phyloP scores from a whole-genome alignment of 2,113 vertebrate species.

The Sus scrofa region DNA sequence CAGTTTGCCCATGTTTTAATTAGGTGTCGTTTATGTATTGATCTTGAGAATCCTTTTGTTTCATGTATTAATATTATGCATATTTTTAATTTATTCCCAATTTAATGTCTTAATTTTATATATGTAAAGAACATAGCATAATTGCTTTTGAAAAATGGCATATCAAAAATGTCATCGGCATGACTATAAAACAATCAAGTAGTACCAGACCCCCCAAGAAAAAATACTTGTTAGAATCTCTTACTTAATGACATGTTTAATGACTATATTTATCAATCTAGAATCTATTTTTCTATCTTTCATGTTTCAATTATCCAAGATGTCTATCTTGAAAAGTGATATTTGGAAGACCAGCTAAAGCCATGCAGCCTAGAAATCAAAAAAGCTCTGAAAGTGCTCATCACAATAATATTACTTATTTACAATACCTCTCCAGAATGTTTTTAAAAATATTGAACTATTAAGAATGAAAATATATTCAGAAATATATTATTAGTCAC shows the following conservation, averaged over 20 bases:
- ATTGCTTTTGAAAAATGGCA: neutral
- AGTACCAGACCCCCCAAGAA: neutral
- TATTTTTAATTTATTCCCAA: neutral
- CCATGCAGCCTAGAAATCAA: neutral
- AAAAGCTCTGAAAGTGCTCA: neutral
- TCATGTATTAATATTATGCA: neutral
- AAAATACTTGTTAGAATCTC: neutral
- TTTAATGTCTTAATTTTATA: neutral
- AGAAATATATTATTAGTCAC: neutral
- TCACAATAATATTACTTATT: neutral
- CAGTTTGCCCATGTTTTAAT: neutral
- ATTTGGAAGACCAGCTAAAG: neutral
- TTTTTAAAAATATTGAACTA: neutral
- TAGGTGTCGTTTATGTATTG: neutral
- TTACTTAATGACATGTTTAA: neutral
- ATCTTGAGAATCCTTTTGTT: neutral
- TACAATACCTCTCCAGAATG: neutral
- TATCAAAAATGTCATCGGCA: neutral
- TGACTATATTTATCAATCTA: neutral
- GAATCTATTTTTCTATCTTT: neutral
- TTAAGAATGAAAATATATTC: neutral
- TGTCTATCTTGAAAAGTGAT: neutral
- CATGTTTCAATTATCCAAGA: neutral
- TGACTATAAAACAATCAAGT: neutral
- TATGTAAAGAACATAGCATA: neutral